Evolutionary conservation across 1,140 invertebrate genomes (phyloP).

Genomic region (Drosophila sulfurigaster): DNA sequence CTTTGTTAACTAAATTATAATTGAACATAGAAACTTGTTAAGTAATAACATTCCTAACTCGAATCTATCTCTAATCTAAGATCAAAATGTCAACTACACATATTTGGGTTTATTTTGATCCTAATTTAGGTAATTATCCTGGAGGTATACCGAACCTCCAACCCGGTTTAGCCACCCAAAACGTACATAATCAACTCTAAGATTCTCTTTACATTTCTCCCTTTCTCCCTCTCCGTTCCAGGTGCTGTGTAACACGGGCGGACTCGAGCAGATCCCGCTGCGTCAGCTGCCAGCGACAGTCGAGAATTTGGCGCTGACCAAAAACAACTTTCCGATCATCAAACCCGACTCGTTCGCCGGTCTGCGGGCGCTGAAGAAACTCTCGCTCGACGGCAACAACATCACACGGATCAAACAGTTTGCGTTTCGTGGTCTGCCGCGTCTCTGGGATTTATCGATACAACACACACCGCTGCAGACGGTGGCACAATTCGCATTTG

Average conservation of each 20-base stretch:
- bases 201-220: not conserved
- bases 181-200: no score
- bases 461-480: slow-evolving; percentile 91
- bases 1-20: no score
- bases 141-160: no score
- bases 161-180: no score
- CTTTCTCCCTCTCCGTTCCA: slow-evolving; percentile 71
- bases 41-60: no score
- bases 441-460: slow-evolving; percentile 91
- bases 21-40: no score
- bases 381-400: slow-evolving; percentile 92
- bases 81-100: no score
- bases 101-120: no score
- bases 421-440: slow-evolving; percentile 91
- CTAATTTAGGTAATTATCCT: no score
- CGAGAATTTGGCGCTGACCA: slow-evolving; percentile 92
- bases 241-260: slow-evolving; percentile 94
- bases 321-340: slow-evolving; percentile 91
- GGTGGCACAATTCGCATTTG: slow-evolving; percentile 92
- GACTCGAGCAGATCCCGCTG: slow-evolving; percentile 91
- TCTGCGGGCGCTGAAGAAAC: slow-evolving; percentile 89
- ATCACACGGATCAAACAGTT: slow-evolving; percentile 92
- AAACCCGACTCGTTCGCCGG: slow-evolving; percentile 92
- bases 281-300: slow-evolving; percentile 89
- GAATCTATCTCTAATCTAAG: no score